Conservation (phyloP, 2,113 vertebrate genomes). For the Irena cyanogastra region DNA sequence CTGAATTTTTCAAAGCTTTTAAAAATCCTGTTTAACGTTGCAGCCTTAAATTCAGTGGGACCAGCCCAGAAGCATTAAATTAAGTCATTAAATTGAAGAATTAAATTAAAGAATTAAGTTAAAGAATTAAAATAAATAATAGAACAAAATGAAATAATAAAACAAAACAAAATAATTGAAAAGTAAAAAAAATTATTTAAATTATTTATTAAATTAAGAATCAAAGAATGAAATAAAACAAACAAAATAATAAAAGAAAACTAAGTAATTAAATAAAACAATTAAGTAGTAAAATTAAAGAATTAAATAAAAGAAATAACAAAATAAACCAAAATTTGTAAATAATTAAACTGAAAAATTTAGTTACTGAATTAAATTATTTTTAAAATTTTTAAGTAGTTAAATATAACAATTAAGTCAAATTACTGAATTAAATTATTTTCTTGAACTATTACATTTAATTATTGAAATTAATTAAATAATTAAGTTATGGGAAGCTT, state of each 20-base stretch:
- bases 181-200: too few relatives aligned
- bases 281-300: neutral
- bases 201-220: neutral
- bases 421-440: neutral
- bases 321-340: neutral
- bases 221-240: too few relatives aligned
- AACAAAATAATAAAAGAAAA: neutral
- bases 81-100: too few relatives aligned
- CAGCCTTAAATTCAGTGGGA: neutral
- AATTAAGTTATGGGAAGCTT: neutral
- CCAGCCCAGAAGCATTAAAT: neutral
- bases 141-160: neutral
- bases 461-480: neutral
- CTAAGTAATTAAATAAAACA: neutral
- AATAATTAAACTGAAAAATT: neutral
- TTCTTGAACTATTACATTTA: too few relatives aligned
- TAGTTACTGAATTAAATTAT: neutral
- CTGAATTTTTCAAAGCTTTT: neutral
- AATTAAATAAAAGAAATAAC: neutral
- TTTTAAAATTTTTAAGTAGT: neutral
- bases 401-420: too few relatives aligned
- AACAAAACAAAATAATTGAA: fast-evolving
- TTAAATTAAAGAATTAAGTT: neutral
- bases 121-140: neutral
- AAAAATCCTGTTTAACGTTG: fast-evolving